Conservation (phyloP, 2,113 vertebrate species). For the Eurypyga helias region DNA sequence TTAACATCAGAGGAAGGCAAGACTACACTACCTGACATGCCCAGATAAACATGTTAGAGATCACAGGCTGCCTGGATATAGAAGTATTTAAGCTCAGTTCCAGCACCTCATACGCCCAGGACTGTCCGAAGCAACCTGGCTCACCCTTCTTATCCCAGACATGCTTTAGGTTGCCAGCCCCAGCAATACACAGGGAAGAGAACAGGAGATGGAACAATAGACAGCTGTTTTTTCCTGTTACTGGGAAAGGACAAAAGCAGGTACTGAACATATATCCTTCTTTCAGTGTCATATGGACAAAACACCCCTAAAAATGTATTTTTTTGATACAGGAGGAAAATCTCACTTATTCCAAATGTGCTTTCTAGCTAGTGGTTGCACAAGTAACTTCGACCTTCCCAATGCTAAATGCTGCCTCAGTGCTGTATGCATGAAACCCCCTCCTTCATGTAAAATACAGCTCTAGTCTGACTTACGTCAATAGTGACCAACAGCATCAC, state of each 20-base stretch:
- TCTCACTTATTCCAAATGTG: neutral
- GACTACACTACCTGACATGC: neutral
- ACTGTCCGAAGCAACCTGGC: neutral
- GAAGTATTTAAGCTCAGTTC: neutral
- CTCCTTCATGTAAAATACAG: neutral
- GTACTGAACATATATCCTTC: neutral
- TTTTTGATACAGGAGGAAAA: accelerated
- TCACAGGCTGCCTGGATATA: neutral
- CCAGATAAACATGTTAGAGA: accelerated
- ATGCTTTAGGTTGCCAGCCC: neutral
- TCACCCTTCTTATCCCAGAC: neutral
- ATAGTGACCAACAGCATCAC: neutral
- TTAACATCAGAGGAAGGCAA: neutral
- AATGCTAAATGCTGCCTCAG: neutral
- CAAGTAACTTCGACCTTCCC: neutral
- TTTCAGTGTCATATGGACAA: neutral
- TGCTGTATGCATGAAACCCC: neutral
- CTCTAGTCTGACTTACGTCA: neutral
- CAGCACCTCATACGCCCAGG: neutral
- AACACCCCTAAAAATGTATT: accelerated
- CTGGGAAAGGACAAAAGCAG: neutral
- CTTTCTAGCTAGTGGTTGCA: neutral
- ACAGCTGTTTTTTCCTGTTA: neutral
- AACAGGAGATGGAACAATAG: neutral
- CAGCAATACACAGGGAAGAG: neutral